phyloP scores from a whole-genome alignment of 2,113 vertebrate genomes.

The Thunnus thynnus region DNA sequence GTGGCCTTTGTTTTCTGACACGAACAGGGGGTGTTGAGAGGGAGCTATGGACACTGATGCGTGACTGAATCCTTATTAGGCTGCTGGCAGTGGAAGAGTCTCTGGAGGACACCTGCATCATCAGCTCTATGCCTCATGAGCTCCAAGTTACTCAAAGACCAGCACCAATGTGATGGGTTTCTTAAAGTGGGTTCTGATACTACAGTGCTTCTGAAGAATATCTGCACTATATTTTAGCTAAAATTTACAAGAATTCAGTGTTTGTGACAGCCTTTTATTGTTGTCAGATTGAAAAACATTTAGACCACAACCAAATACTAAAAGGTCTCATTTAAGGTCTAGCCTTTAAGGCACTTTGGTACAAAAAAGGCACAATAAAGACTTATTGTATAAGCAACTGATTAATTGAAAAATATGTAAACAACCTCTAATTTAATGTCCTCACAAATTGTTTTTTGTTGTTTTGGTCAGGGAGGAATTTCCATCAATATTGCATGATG shows the following conservation, averaged over 20 bases:
- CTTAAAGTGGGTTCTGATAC: neutral
- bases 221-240: neutral
- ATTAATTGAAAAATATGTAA: too few relatives aligned
- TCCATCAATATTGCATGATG: too few relatives aligned
- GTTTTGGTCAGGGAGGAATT: too few relatives aligned
- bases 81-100: slow-evolving; percentile 43
- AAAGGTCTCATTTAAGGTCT: too few relatives aligned
- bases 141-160: neutral
- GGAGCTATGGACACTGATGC: slow-evolving; percentile 67
- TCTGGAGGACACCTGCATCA: slow-evolving; percentile 70
- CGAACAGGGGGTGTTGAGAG: slow-evolving; percentile 77
- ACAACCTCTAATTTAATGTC: too few relatives aligned
- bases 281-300: neutral
- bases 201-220: neutral
- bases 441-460: too few relatives aligned
- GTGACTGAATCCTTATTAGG: slow-evolving; percentile 70
- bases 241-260: neutral
- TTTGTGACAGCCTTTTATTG: neutral
- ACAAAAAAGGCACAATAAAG: too few relatives aligned
- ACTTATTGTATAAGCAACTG: too few relatives aligned
- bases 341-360: too few relatives aligned
- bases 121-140: slow-evolving; percentile 41
- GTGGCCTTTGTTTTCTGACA: slow-evolving; percentile 83
- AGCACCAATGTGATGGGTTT: neutral
- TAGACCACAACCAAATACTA: too few relatives aligned